Base-by-base conservation (phyloP, 2,797 vertebrate genomes). In the Prionace glauca region DNA sequence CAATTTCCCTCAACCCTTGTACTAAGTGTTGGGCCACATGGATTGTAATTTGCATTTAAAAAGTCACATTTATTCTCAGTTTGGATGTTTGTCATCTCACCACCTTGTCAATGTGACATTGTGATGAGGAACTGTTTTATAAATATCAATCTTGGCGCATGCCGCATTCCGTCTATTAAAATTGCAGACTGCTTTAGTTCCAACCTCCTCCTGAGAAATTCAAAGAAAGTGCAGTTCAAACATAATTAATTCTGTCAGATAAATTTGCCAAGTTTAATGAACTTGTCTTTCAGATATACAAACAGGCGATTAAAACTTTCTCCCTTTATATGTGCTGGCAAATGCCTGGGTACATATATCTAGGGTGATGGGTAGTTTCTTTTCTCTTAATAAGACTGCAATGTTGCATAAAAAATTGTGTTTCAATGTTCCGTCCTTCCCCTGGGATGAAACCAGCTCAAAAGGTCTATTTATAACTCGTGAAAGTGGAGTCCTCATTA, bases 231-330 rank as follows among this genome's bases (percentile, higher is more conserved):
- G 50, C 67, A 74, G 93, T 71, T 94, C 36, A 69, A 71, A 94
- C 67, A 71, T 72, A 94, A 69, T 94, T 94, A 94, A 94, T 94
- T 72, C 41, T 71, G 93, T 71, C 67, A 71, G 41, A 74, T 94
- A 94, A 94, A 72, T 71, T 72, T 72, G 45, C 92, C n/a, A 72
- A 94, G 24, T 94, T 94, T 94, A 94, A 94, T 32, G 24, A 94
- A 72, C 69, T 72, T 72, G 93, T 74, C 93, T 71, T 72, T 74
- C 67, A 94, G 93, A 94, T 94, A 74, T 72, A 74, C 67, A 94
- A 72, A 71, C 22, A 50, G 41, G 5, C 36, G 45, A 74, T 94
- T 94, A 36, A 69, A 94, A 71, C 22, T 71, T 41, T 7, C 18
- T 74, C 50, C 12, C 41, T 32, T 94, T 50, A 22, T 32, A 0